Conservation (phyloP, 1,140 invertebrate species). For the Eurosta solidaginis region DNA sequence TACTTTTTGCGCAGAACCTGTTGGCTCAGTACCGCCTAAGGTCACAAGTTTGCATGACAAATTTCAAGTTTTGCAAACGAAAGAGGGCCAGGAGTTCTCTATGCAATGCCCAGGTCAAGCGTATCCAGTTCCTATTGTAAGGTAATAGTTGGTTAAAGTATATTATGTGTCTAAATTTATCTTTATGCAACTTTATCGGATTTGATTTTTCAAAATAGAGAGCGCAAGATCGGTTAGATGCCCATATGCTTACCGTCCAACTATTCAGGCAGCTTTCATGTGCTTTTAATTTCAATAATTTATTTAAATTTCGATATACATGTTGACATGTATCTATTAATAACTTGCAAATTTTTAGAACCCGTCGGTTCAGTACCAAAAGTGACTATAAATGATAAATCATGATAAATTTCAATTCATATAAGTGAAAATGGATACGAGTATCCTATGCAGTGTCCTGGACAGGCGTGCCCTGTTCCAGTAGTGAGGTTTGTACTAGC, state of each 20-base stretch:
- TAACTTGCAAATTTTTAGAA: slow-evolving; percentile 60
- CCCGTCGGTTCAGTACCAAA: slow-evolving; percentile 72
- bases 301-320: not conserved
- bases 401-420: slow-evolving; percentile 64
- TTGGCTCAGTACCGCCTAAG: slow-evolving; percentile 72
- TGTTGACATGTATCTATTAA: not conserved
- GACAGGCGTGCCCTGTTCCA: slow-evolving; percentile 70
- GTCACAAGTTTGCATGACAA: slow-evolving; percentile 62
- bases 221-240: too few species aligned
- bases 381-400: slow-evolving; percentile 65
- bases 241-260: too few species aligned
- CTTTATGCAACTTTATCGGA: not conserved
- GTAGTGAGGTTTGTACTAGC: slow-evolving; percentile 67
- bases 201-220: too few species aligned
- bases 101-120: slow-evolving; percentile 67
- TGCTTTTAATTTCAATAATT: too few species aligned
- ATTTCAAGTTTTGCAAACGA: slow-evolving; percentile 64
- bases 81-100: slow-evolving; percentile 66
- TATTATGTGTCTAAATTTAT: not conserved
- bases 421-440: slow-evolving; percentile 64
- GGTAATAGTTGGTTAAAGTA: slow-evolving; percentile 62
- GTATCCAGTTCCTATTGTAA: slow-evolving; percentile 69
- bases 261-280: slow-evolving; percentile 8
- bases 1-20: slow-evolving; percentile 65
- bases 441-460: slow-evolving; percentile 69